Conservation (phyloP, 2,888 invertebrate species). For the Cheilosia scutellata region DNA sequence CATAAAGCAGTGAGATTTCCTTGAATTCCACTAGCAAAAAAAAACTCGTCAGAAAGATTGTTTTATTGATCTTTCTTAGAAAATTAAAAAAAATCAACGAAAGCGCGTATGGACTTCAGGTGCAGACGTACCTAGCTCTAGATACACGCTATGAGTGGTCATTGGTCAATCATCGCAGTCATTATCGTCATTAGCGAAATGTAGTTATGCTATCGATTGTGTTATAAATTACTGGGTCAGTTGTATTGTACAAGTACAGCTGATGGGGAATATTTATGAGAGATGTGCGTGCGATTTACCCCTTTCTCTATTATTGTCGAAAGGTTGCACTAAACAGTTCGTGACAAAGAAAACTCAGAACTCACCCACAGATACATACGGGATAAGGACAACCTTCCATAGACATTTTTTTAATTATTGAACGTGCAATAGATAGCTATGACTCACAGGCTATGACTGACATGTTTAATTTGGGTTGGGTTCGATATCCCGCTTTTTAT, state of each 20-base stretch:
- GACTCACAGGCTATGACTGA: too few species aligned
- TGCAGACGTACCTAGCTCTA: background rate
- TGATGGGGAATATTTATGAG: background rate
- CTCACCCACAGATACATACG: too few species aligned
- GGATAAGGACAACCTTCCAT: too few species aligned
- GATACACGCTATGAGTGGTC: background rate
- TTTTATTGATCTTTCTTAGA: constrained; percentile 17
- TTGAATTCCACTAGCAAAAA: background rate
- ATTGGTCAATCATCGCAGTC: constrained; percentile 11
- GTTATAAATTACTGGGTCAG: constrained; percentile 35
- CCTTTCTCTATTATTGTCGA: too few species aligned
- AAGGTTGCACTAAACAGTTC: too few species aligned
- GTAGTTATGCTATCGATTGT: constrained; percentile 39
- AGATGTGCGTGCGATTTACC: constrained; percentile 32
- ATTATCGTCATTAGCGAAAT: constrained; percentile 8
- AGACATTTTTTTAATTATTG: too few species aligned
- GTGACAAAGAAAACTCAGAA: too few species aligned
- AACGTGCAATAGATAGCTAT: too few species aligned
- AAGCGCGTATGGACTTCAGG: constrained; percentile 26
- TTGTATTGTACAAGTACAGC: background rate
- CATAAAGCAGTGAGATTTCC: too few species aligned
- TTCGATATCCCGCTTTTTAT: too few species aligned
- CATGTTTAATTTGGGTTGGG: too few species aligned
- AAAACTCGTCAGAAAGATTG: constrained; percentile 8
- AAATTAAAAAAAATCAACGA: constrained; percentile 18